Percentiles rank a stretch among this genome's conserved stretches.
phyloP scores from a whole-genome alignment of 2,113 vertebrate genomes.

The Mastomys natalensis region DNA sequence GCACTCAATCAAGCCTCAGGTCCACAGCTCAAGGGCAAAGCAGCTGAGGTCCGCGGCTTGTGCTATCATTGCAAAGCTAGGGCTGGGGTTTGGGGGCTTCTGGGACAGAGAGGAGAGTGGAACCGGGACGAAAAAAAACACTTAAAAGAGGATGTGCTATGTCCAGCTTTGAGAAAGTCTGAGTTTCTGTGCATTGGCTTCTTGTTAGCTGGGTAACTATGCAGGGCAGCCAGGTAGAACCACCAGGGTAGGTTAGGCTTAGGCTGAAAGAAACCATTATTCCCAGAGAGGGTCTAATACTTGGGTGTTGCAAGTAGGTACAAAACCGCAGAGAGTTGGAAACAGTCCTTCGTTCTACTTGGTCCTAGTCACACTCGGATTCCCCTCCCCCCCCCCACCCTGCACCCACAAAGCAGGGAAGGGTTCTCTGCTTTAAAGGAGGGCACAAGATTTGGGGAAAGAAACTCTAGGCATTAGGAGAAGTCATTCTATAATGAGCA shows the following conservation, averaged over 20 bases:
- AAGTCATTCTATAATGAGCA: constrained; percentile 16
- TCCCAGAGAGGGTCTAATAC: constrained; percentile 28
- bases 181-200: constrained; percentile 51
- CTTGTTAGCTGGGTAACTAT: neutral
- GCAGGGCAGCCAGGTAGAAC: constrained; percentile 50
- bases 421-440: constrained; percentile 26
- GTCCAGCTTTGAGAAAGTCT: neutral
- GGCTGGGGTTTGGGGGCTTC: neutral
- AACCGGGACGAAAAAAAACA: neutral
- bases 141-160: constrained; percentile 13
- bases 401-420: neutral
- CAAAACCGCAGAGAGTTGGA: constrained; percentile 20
- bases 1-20: neutral
- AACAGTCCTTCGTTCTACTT: constrained; percentile 61
- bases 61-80: neutral
- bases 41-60: neutral
- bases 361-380: neutral
- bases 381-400: no score
- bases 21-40: neutral
- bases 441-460: constrained; percentile 37
- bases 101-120: neutral
- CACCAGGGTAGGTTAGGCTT: constrained; percentile 43
- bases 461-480: neutral
- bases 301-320: constrained; percentile 46
- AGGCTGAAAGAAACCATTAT: constrained; percentile 76